Evolutionary conservation across 2,888 invertebrate genomes (phyloP).

Genomic region (Pandemis corylana): DNA sequence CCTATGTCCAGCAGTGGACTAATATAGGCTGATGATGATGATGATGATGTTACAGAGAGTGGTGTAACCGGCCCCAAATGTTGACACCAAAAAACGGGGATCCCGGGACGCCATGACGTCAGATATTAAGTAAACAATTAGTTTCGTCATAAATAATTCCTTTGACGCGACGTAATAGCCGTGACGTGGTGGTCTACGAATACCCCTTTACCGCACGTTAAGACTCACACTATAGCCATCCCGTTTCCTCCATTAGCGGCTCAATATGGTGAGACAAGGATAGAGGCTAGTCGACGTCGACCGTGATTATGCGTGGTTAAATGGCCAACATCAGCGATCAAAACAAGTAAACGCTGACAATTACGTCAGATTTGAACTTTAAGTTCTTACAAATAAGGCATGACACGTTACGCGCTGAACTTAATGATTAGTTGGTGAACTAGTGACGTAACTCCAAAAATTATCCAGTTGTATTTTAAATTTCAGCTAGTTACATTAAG

Average conservation of each 20-base stretch:
- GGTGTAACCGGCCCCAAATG: neutral
- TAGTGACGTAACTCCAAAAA: neutral
- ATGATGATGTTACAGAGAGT: too few species aligned
- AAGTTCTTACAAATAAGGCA: neutral
- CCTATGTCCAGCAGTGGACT: too few species aligned
- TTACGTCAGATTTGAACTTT: neutral
- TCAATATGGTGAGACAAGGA: neutral
- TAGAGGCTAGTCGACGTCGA: neutral
- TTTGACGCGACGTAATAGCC: neutral
- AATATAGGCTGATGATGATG: too few species aligned
- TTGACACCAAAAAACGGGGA: neutral
- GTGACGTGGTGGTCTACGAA: neutral
- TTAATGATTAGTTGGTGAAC: too few species aligned
- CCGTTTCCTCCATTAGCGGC: neutral
- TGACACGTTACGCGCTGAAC: neutral
- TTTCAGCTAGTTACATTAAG: too few species aligned
- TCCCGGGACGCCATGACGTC: neutral
- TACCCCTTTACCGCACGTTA: neutral
- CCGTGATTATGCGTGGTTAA: neutral
- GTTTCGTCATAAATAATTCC: neutral
- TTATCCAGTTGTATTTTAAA: too few species aligned
- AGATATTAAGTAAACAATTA: neutral
- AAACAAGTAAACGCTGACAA: neutral
- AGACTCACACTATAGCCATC: neutral
- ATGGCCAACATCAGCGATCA: neutral